Conservation (phyloP, 2,113 vertebrate genomes). For the Sus scrofa region DNA sequence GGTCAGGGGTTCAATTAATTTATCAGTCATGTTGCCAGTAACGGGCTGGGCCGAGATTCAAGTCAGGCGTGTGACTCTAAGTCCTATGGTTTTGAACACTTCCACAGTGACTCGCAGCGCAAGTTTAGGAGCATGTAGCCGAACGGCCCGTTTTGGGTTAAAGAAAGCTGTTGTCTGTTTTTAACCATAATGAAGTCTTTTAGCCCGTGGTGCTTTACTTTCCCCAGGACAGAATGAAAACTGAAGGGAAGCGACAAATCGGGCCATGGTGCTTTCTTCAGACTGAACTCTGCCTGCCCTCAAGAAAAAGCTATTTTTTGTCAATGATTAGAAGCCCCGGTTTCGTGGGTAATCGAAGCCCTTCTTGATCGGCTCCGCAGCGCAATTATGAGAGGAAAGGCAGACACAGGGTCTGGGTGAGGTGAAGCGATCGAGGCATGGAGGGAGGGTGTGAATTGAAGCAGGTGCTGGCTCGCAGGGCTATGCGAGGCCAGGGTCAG, state of each 20-base stretch:
- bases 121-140: rapidly evolving
- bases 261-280: rapidly evolving
- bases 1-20: not conserved
- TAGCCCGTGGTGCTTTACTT: rapidly evolving
- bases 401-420: not conserved
- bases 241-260: too few species aligned
- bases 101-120: not conserved
- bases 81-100: not conserved
- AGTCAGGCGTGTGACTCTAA: not conserved
- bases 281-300: not conserved
- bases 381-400: not conserved
- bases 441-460: rapidly evolving
- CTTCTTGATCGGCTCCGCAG: not conserved
- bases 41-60: not conserved
- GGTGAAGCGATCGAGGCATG: rapidly evolving
- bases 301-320: not conserved
- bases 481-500: rapidly evolving
- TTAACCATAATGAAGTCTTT: not conserved
- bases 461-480: not conserved
- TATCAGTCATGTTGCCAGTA: rapidly evolving
- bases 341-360: not conserved
- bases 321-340: not conserved
- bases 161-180: not conserved
- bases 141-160: rapidly evolving
- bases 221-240: not conserved